Evolutionary conservation across 2,113 vertebrate species (phyloP).

Genomic region (Psittacula cyanocephala): DNA sequence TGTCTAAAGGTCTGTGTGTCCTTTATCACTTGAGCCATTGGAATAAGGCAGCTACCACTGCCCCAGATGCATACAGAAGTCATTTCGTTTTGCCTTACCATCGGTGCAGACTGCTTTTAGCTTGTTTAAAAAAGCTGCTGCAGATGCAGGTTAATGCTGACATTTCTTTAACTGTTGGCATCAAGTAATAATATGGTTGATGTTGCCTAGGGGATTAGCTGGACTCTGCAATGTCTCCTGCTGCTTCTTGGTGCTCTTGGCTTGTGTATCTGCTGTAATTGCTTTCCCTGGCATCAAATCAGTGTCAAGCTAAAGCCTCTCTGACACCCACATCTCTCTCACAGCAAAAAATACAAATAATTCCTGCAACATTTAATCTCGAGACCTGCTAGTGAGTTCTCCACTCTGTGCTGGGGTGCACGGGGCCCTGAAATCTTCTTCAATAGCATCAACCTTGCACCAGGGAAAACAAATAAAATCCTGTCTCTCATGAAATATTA

Average conservation of each 20-base stretch:
- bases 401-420: not conserved
- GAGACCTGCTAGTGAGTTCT: constrained; percentile 3
- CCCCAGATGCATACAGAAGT: not conserved
- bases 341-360: constrained; percentile 10
- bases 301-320: not conserved
- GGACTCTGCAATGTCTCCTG: not conserved
- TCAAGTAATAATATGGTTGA: not conserved
- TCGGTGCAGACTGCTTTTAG: not conserved
- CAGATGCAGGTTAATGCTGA: constrained; percentile 11
- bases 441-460: not conserved
- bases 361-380: constrained; percentile 2
- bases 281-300: constrained; percentile 34
- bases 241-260: constrained; percentile 12
- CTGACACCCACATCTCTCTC: not conserved
- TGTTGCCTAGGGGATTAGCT: constrained; percentile 36
- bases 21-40: not conserved
- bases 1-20: not conserved
- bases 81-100: not conserved
- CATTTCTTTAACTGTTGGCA: not conserved
- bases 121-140: constrained; percentile 7
- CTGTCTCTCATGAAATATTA: not conserved
- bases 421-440: not conserved
- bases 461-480: not conserved
- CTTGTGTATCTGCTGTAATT: constrained; percentile 27
- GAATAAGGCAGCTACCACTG: not conserved